phyloP scores from a whole-genome alignment of 2,113 vertebrate species.

The Platysteira castanea region DNA sequence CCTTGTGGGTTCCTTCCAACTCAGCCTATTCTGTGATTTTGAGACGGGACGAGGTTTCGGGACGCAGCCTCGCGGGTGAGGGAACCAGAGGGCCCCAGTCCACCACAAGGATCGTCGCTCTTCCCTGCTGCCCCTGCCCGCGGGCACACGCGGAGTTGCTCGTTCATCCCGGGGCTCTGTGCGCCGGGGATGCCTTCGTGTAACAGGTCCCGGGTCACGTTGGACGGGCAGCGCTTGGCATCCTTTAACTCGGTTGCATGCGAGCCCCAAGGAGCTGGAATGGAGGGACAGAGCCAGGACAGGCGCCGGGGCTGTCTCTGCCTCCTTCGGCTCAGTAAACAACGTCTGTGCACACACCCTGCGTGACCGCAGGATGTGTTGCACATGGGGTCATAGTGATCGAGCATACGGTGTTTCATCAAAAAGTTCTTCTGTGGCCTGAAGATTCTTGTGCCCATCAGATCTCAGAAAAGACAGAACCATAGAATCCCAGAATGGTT shows the following conservation, averaged over 20 bases:
- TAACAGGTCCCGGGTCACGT: accelerated
- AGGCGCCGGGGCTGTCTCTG: neutral
- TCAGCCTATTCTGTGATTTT: neutral
- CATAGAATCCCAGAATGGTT: neutral
- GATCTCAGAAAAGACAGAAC: neutral
- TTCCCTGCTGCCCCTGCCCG: neutral
- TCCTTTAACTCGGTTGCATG: accelerated
- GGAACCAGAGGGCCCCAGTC: accelerated
- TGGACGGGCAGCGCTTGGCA: neutral
- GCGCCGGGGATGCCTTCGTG: neutral
- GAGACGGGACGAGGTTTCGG: neutral
- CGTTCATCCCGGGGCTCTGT: neutral
- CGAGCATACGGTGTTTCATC: accelerated
- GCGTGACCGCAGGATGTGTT: neutral
- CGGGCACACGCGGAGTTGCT: neutral
- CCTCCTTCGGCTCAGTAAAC: neutral
- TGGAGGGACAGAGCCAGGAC: accelerated
- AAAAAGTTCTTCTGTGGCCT: accelerated
- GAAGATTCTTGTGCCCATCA: neutral
- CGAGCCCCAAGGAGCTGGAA: neutral
- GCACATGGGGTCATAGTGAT: accelerated
- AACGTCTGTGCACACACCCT: accelerated
- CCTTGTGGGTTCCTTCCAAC: neutral
- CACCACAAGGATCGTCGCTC: neutral
- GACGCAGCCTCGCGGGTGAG: neutral